Base-by-base conservation (phyloP, 2,888 invertebrate genomes). In the Dryadula phaetusa region DNA sequence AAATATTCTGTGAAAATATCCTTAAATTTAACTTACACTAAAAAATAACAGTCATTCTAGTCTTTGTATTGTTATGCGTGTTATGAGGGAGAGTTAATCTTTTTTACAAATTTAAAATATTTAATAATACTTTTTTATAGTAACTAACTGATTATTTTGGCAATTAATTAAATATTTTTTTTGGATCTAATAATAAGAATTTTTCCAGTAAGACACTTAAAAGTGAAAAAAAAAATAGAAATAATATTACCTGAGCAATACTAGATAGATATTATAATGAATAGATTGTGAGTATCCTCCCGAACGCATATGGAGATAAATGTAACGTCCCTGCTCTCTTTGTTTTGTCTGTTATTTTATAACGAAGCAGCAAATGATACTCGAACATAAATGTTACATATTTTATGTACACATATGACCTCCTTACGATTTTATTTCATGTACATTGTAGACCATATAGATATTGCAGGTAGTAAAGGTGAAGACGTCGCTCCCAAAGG, bases 401-500 rank as follows among this genome's bases (percentile, higher is more conserved):
- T 12, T 52, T 16, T 12, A 52, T 28, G 28, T 52, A 32, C 8
- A 49, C 16, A 28, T 1, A 16, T 7, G 10, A n/a, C 16, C 10
- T 16, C 25, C 5, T 22, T 20, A 20, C 37, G 4, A 37, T 22
- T 22, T 56, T 40, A 40, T 40, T 56, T 40, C 8, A 56, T 22
- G 20, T 40, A 56, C 14, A 12, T 52, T 10, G 20, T 10, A 25
- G 20, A n/a, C 37, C 14, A 56, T n/a, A 22, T 28, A 56, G 10
- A 40, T 56, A 22, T 40, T 25, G 22, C 10, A 40, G 10, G 22
- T 18, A 22, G n/a, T 40, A 40, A 56, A 16, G 20, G 37, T 56
- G 22, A 40, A 40, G 56, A 56, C 56, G 25, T 25, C 22, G 56
- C n/a, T 56, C 56, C 56, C 56, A 22, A 56, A 37, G 56, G 56